phyloP scores from a whole-genome alignment of 2,113 vertebrate species.

The Andinoacara biseriatus region DNA sequence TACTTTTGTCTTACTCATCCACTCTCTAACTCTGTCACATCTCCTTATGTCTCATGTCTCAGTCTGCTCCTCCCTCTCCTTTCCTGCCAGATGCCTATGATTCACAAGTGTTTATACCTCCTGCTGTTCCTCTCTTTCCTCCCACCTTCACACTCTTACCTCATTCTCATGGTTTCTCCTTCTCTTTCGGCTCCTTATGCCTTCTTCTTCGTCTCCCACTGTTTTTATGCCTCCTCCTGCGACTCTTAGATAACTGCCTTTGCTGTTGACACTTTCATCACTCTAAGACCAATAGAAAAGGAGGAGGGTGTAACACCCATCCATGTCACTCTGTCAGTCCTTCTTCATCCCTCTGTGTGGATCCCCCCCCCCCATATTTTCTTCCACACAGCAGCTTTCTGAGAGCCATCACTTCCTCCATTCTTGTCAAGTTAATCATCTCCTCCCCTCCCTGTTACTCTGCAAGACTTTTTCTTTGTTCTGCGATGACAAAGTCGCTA shows the following conservation, averaged over 20 bases:
- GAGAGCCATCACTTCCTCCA: constrained; percentile 47
- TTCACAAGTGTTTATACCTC: constrained; percentile 66
- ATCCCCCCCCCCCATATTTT: constrained; percentile 39
- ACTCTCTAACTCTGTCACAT: constrained; percentile 64
- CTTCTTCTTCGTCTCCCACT: constrained; percentile 30
- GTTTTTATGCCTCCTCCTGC: constrained; percentile 45
- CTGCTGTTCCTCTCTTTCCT: constrained; percentile 65
- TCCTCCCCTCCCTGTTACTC: neutral
- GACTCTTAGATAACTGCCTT: constrained; percentile 55
- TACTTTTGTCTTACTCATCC: constrained; percentile 61
- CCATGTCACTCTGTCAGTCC: constrained; percentile 48
- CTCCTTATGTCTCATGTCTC: constrained; percentile 61
- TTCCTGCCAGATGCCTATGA: constrained; percentile 62
- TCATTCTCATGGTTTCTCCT: constrained; percentile 42
- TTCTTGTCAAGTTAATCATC: constrained; percentile 36
- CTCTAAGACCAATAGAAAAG: constrained; percentile 41
- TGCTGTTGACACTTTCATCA: constrained; percentile 51
- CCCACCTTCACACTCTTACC: constrained; percentile 56
- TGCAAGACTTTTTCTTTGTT: constrained; percentile 12
- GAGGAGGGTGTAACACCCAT: constrained; percentile 43
- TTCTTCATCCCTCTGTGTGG: constrained; percentile 18
- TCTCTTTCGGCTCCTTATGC: constrained; percentile 1
- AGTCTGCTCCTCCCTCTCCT: constrained; percentile 15
- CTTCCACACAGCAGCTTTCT: constrained; percentile 13
- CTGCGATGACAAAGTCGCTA: constrained; percentile 29